These are phyloP conservation scores for Sinodicranocentrus sp. DNA, from an alignment of 2,888 invertebrate genomes.

Conservation along the genomic window DNA sequence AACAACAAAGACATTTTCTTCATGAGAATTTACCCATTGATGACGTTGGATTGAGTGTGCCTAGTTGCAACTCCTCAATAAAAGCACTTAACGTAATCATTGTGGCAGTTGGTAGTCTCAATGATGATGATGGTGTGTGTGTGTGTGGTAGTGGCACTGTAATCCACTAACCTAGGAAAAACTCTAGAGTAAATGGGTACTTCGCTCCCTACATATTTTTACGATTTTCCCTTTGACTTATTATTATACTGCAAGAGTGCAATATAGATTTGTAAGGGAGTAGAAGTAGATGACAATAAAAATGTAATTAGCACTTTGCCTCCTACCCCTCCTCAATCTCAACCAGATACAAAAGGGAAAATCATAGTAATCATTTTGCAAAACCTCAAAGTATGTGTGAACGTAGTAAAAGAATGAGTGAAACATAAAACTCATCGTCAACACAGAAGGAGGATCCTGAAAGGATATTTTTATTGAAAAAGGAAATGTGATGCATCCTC, in stretches of 20 bases:
- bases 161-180: conserved; percentile 58
- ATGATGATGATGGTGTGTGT: background rate
- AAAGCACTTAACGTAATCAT: conserved; percentile 27
- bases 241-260: background rate
- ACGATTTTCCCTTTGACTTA: background rate
- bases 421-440: background rate
- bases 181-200: background rate
- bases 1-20: no score
- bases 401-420: background rate
- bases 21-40: background rate
- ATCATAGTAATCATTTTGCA: background rate
- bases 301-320: conserved; percentile 31
- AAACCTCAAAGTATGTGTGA: background rate
- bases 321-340: background rate
- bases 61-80: conserved; percentile 20
- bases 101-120: background rate
- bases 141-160: conserved; percentile 40
- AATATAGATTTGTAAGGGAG: background rate
- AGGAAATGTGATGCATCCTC: conserved; percentile 12
- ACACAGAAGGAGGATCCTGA: conserved; percentile 2
- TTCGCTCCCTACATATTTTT: background rate
- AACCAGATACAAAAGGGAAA: conserved; percentile 3
- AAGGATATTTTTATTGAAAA: background rate
- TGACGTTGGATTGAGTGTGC: background rate
- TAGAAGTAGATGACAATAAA: conserved; percentile 18